These are phyloP conservation scores for Lamproptera curius DNA, from an alignment of 2,888 invertebrate species.

Conservation along the genomic window DNA sequence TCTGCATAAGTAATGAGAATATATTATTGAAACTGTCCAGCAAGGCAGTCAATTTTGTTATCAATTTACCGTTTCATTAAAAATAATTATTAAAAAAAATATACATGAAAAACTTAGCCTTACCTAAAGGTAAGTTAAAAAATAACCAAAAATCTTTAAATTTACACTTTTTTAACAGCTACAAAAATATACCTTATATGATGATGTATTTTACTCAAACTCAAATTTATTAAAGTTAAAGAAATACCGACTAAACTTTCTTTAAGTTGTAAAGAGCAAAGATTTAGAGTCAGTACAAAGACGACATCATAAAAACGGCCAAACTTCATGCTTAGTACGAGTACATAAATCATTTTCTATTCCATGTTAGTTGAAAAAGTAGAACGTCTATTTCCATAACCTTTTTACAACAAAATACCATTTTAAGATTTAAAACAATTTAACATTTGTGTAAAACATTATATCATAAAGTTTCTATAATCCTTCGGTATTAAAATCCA, in stretches of 20 bases:
- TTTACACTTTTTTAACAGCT: no score
- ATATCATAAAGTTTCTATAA: no score
- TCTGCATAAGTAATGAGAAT: no score
- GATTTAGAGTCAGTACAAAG: constrained; percentile 68
- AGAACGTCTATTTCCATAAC: no score
- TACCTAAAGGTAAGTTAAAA: background rate
- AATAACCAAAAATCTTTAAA: background rate
- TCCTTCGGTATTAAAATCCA: no score
- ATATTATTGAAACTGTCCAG: background rate
- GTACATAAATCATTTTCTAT: constrained; percentile 73
- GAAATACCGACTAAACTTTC: constrained; percentile 52
- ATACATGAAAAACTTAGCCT: background rate
- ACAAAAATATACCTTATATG: no score
- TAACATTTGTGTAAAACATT: no score
- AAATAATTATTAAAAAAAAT: background rate
- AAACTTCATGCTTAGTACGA: constrained; percentile 70
- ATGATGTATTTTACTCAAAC: no score
- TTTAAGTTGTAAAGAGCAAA: constrained; percentile 54
- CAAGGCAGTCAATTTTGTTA: background rate
- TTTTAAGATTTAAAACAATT: no score
- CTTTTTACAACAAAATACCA: no score
- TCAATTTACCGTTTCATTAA: background rate
- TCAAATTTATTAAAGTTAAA: constrained; percentile 55
- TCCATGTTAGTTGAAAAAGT: no score
- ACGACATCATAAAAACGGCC: constrained; percentile 69